A percentile compares a stretch with the other conserved stretches of the same genome.
Conservation (phyloP, 2,113 vertebrate species). For the Lycaon pictus region DNA sequence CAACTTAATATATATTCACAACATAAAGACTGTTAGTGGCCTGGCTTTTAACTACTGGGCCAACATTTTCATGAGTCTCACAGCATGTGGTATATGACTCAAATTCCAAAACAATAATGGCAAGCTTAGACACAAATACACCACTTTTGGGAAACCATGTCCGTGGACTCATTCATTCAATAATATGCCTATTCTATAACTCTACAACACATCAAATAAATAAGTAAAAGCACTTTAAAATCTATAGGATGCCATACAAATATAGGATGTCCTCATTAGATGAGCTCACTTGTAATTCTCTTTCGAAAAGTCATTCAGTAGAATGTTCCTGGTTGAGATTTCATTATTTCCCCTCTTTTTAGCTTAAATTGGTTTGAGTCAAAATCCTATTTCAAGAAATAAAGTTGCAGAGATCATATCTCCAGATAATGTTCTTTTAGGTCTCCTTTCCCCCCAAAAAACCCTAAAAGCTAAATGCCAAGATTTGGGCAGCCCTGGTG, state of each 20-base stretch:
- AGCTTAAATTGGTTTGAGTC: conserved; percentile 40
- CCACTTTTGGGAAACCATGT: conserved; percentile 45
- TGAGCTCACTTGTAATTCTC: conserved; percentile 36
- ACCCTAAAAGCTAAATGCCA: not conserved
- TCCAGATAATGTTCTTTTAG: conserved; percentile 50
- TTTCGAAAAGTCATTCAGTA: conserved; percentile 20
- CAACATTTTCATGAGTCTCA: conserved; percentile 27
- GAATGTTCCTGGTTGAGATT: conserved; percentile 10
- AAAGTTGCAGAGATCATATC: conserved; percentile 41
- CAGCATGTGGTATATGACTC: not conserved
- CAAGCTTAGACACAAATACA: conserved; percentile 48
- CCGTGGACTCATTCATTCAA: not conserved
- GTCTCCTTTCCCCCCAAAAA: conserved; percentile 43
- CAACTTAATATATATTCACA: conserved; percentile 43
- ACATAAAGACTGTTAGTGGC: not conserved
- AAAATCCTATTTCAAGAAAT: conserved; percentile 38
- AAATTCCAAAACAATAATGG: conserved; percentile 40
- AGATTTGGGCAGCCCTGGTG: not conserved
- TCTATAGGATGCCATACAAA: not conserved
- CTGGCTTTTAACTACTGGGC: not conserved
- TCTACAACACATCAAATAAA: conserved; percentile 38
- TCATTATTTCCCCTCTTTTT: conserved; percentile 46
- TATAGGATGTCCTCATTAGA: not conserved
- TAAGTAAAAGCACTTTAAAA: conserved; percentile 50
- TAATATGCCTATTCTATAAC: not conserved